phyloP scores from a whole-genome alignment of 2,888 invertebrate genomes.

The Caenorhabditis drosophilae region DNA sequence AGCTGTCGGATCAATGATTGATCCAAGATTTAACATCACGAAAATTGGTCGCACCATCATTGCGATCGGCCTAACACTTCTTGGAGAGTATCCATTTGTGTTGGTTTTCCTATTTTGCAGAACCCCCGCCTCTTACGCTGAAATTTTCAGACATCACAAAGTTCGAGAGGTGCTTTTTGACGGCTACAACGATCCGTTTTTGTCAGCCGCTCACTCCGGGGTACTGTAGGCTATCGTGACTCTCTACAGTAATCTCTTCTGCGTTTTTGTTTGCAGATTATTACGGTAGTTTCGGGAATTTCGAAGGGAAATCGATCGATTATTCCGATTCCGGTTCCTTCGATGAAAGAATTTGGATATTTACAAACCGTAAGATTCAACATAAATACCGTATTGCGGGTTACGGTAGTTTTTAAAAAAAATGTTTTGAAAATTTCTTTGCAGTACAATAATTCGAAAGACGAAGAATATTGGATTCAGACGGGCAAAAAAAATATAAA shows the following conservation, averaged over 20 bases:
- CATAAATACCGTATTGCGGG: too few species aligned
- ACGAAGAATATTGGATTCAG: slow-evolving; percentile 58
- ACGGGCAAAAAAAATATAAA: slow-evolving; percentile 58
- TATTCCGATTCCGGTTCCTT: slow-evolving; percentile 61
- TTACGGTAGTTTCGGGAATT: slow-evolving; percentile 30
- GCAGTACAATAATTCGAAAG: slow-evolving; percentile 63
- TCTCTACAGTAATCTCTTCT: too few species aligned
- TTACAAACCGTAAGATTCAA: slow-evolving; percentile 50
- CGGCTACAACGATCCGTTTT: slow-evolving; percentile 59
- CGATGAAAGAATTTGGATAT: slow-evolving; percentile 56
- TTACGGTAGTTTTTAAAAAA: too few species aligned
- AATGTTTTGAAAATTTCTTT: too few species aligned
- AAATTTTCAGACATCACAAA: slow-evolving; percentile 40
- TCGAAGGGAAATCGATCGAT: slow-evolving; percentile 47
- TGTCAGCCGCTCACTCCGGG: slow-evolving; percentile 55
- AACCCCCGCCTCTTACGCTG: background rate
- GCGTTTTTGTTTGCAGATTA: slow-evolving; percentile 29
- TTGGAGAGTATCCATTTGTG: slow-evolving; percentile 58
- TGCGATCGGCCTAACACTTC: slow-evolving; percentile 32
- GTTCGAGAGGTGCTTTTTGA: slow-evolving; percentile 61
- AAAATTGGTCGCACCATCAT: slow-evolving; percentile 37
- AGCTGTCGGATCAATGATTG: slow-evolving; percentile 50
- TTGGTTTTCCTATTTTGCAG: slow-evolving; percentile 15
- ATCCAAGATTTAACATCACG: slow-evolving; percentile 53
- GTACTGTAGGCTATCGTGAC: too few species aligned